Conservation (phyloP, 2,797 vertebrate genomes). For the Cryptoblepharus egeriae region DNA sequence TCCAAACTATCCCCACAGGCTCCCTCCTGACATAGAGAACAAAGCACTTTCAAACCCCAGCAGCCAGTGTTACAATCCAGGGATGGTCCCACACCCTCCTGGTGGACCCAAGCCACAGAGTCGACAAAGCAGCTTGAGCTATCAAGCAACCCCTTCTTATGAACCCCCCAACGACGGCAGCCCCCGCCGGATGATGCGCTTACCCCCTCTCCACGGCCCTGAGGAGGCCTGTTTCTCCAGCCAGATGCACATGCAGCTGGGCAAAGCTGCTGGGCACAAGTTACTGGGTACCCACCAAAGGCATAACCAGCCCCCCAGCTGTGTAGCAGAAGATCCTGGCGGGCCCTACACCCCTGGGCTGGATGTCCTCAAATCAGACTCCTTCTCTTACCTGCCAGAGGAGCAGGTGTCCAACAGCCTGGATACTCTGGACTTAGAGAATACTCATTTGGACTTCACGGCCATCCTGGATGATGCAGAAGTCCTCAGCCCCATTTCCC, state of each 20-base stretch:
- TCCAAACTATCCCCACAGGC: slow-evolving; percentile 80
- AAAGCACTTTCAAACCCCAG: slow-evolving; percentile 80
- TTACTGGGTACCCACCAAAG: slow-evolving; percentile 70
- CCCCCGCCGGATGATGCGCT: slow-evolving; percentile 76
- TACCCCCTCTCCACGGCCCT: slow-evolving; percentile 71
- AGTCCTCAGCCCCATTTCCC: slow-evolving; percentile 78
- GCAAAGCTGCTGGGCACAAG: slow-evolving; percentile 76
- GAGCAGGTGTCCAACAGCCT: slow-evolving; percentile 88
- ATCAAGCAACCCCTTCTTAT: slow-evolving; percentile 78
- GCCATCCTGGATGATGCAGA: slow-evolving; percentile 95
- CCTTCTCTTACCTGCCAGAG: slow-evolving; percentile 82
- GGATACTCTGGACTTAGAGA: slow-evolving; percentile 96
- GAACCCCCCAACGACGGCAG: slow-evolving; percentile 65
- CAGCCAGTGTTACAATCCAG: slow-evolving; percentile 80
- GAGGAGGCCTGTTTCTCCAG: slow-evolving; percentile 79
- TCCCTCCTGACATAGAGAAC: slow-evolving; percentile 72
- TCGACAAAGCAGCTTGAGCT: slow-evolving; percentile 82
- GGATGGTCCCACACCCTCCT: slow-evolving; percentile 85
- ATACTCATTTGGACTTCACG: slow-evolving; percentile 95
- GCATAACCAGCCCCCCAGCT: slow-evolving; percentile 77
- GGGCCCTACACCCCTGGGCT: slow-evolving; percentile 64
- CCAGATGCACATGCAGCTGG: slow-evolving; percentile 76
- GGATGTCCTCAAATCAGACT: slow-evolving; percentile 79
- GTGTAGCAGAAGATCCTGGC: slow-evolving; percentile 78
- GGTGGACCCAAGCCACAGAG: slow-evolving; percentile 80